Base-by-base conservation (phyloP, 2,113 vertebrate species). In the Paradoxurus hermaphroditus region DNA sequence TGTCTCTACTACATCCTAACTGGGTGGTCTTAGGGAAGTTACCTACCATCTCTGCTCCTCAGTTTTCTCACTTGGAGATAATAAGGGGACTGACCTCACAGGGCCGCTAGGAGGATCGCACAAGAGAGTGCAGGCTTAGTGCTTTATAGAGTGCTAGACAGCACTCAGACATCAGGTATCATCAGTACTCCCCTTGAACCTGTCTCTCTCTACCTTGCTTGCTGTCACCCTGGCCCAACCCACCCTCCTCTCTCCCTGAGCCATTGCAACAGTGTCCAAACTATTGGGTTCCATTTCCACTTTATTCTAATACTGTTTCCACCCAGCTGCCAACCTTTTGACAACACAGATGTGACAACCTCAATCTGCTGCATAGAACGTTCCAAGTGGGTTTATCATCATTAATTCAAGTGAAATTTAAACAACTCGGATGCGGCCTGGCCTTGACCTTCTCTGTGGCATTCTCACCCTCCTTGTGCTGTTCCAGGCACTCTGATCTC, bases 301-400 rank as follows among this genome's bases (percentile, higher is more conserved):
- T 31, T 12, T 72, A 0, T 29, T 70, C 51, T 56, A 3, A 29
- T 11, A 4, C 5, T 0, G 23, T 44, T 34, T 72, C 51, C 44
- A 49, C 16, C 23, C 19, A 44, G 31, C 27, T 56, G 3, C 49
- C 79, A 2, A 63, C 27, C 15, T 39, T 41, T 13, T 51, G 11
- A 75, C 25, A 36, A 18, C 31, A 41, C 46, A 19, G 34, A 10
- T 56, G 5, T 9, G 8, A 73, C 15, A 75, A 11, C 53, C 12
- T 62, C 39, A 12, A 4, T 63, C 19, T 5, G 29, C 41, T 65
- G 41, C 13, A 1, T 25, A 51, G 31, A 39, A 21, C 5, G 49
- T 67, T 86, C 44, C 31, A 19, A 85, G n/a, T 15, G 46, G 51
- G 7, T 36, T 86, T 73, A 36, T 44, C 27, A 56, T 70, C n/a